Conservation (phyloP, 2,797 vertebrate genomes). For the Heteromormyrus szaboi region DNA sequence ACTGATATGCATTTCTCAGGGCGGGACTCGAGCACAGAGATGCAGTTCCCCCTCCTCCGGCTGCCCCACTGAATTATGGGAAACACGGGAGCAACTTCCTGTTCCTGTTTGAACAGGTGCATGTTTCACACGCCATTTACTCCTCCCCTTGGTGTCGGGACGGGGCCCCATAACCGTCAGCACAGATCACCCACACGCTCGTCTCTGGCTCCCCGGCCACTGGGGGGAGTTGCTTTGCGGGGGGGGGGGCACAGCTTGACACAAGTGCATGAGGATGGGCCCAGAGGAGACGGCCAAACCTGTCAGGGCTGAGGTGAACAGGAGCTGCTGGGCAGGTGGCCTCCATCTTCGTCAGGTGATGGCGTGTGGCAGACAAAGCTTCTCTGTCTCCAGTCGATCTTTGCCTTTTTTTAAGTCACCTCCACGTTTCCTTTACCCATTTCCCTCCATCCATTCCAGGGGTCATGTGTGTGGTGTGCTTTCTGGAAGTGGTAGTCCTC, state of each 20-base stretch:
- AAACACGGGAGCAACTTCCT: not conserved
- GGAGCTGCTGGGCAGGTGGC: not conserved
- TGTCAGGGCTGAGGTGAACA: not conserved
- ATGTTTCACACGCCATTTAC: slow-evolving; percentile 37
- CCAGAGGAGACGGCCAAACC: not conserved
- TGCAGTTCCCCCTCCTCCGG: not conserved
- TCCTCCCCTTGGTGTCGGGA: not conserved
- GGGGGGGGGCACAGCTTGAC: slow-evolving; percentile 37
- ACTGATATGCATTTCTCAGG: slow-evolving; percentile 27
- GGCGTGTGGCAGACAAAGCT: not conserved
- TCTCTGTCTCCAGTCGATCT: not conserved
- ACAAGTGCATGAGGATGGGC: slow-evolving; percentile 30
- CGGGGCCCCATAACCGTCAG: slow-evolving; percentile 42
- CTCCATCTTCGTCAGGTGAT: not conserved
- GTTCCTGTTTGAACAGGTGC: slow-evolving; percentile 30
- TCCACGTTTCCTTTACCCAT: not conserved
- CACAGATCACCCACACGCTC: not conserved
- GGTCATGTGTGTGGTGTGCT: not conserved
- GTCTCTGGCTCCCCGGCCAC: slow-evolving; percentile 42
- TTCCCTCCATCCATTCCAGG: not conserved
- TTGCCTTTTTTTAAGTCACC: not conserved
- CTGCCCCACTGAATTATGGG: not conserved
- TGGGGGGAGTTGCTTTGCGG: slow-evolving; percentile 21
- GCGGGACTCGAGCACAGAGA: slow-evolving; percentile 41
- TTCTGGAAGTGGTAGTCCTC: not conserved